Base-by-base conservation (phyloP, 1,140 invertebrate genomes). In the Hydropsyche tenuis region DNA sequence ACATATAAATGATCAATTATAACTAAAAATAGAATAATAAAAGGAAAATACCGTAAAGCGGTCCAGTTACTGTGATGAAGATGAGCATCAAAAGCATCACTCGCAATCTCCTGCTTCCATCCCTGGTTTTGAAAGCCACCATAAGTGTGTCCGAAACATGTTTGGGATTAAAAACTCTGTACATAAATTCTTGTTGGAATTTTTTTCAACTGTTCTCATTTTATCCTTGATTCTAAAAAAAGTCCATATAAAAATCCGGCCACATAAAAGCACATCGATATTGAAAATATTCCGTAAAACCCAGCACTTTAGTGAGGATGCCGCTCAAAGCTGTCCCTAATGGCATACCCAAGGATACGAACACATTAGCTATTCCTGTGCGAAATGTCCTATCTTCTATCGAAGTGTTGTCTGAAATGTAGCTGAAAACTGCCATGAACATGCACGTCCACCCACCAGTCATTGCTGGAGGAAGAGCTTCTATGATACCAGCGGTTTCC, bases 371-470 rank as follows among this genome's bases (percentile, higher is more conserved):
- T 5, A 88, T 77, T 14, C 86, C 88, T 1, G 88, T 83, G 69
- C 87, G 79, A 65, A 87, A 84, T 0, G 87, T 89, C 70, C 87
- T 82, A 45, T 84, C 82, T 77, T 88, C 82, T 64, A 85, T 74
- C 23, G 82, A 83, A 9, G 87, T 88, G 1, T 88, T 83, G 75
- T 88, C 87, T 78, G 87, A 86, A 22, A 88, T 86, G 66, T 88
- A 88, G 69, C 87, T 86, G 73, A 88, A 89, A 11, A 87, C 82
- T 16, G 86, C 86, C 79, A 88, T 82, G 68, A 86, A 84, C 37
- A 88, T 80, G 81, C 85, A 82, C 0, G 86, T 83, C 83, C 84
- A 85, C 45, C 88, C 85, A 25, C 86, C 86, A 22, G 87, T 86
- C 22, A 89, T 79, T 2, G 86, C 87, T 3, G 86, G 86, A 25